These are phyloP conservation scores for Carabus problematicus DNA, from an alignment of 2,888 invertebrate species.

Conservation along the genomic window DNA sequence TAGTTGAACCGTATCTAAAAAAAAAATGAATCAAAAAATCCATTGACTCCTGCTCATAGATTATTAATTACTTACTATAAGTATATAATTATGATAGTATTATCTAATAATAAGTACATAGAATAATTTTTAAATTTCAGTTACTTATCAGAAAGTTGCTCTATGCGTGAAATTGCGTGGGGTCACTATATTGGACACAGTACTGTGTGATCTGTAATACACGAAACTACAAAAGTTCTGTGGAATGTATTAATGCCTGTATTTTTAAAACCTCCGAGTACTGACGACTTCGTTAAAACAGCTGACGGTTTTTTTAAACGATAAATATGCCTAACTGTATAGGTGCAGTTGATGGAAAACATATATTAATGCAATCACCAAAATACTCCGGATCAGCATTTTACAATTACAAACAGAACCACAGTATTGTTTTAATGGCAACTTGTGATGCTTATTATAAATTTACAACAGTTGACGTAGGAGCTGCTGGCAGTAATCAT, in stretches of 20 bases:
- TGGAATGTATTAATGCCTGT: conserved; percentile 21
- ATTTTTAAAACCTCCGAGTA: too few relatives aligned
- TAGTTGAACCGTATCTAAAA: too few relatives aligned
- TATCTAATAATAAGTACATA: too few relatives aligned
- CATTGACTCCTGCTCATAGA: too few relatives aligned
- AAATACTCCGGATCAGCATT: conserved; percentile 21
- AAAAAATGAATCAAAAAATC: too few relatives aligned
- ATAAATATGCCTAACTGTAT: conserved; percentile 26
- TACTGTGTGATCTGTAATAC: conserved; percentile 28
- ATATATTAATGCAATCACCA: conserved; percentile 24
- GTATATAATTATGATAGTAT: too few relatives aligned
- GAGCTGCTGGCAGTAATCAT: conserved; percentile 37
- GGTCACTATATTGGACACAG: conserved; percentile 31
- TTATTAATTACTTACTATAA: too few relatives aligned
- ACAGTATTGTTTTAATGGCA: conserved; percentile 44
- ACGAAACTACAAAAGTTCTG: conserved; percentile 26
- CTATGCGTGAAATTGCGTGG: conserved; percentile 39
- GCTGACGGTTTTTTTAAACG: conserved; percentile 23
- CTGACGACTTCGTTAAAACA: conserved; percentile 24
- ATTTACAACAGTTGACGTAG: conserved; percentile 44
- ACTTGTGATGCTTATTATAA: conserved; percentile 43
- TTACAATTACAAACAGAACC: conserved; percentile 24
- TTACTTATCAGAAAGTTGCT: conserved; percentile 39
- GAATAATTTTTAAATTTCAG: conserved; percentile 26
- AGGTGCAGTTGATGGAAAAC: conserved; percentile 29